Evolutionary conservation across 2,888 invertebrate genomes (phyloP), one percentile per base, ranked within the genome.

Genomic region (Metallyticus violacea): DNA sequence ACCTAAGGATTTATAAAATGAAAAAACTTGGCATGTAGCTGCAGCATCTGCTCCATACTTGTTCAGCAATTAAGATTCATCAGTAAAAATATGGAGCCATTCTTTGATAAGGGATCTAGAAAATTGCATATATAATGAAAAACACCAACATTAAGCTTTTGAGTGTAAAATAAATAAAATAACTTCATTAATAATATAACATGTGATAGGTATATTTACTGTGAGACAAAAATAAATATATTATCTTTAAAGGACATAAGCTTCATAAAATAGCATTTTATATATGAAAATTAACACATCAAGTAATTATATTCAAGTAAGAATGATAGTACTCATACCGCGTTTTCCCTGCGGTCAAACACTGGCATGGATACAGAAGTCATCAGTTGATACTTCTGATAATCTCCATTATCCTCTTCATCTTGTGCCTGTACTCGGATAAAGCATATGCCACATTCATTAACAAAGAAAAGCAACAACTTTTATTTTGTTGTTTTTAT

Each of bases 281-380:
- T 62, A 62, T 62, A 62, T 62, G 40, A 62, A 62, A 22, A 62
- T 62, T 15, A 62, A 62, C 40, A 62, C 40, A 62, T 62, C 15
- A 62, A 22, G 15, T 62, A 62, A 62, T 62, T 62, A 62, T 15
- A 2, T 62, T 62, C 40, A 62, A 62, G 40, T 62, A 62, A 62
- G 15, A 62, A 62, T 62, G 15, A 62, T 62, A 62, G 40, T 77
- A 81, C 30, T 92, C 96, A 94, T 94, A 97, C 97, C 94, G 96
- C 96, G 92, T 96, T 96, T 89, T 96, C 95, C 81, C 96, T 95
- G 89, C 95, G 94, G 93, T 98, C 97, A 91, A 97, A 98, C 77
- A 98, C 98, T 7, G 98, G 98, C 93, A 97, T 96, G 86, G 98
- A 97, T 25, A 98, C 97, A 7, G 98, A 97, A 22, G 97, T 98